A percentile compares a stretch with the other conserved stretches of the same genome.
phyloP scores from a whole-genome alignment of 2,797 vertebrate genomes.

The Margarornis squamiger region DNA sequence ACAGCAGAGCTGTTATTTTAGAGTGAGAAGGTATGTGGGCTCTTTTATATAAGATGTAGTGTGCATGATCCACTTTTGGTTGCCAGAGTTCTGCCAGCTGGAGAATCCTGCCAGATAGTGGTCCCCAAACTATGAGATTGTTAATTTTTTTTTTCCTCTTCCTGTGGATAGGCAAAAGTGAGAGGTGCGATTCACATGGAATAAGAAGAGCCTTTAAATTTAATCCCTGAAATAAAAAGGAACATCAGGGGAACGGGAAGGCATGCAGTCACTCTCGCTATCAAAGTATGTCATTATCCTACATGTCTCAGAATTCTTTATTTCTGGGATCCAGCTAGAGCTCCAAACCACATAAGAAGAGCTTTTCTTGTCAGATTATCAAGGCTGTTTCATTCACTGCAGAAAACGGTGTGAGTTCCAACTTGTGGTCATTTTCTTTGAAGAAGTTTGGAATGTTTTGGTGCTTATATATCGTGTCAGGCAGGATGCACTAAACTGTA shows the following conservation, averaged over 20 bases:
- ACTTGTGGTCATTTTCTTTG: background rate
- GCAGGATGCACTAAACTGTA: background rate
- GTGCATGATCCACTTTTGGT: background rate
- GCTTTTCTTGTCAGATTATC: background rate
- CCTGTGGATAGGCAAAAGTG: background rate
- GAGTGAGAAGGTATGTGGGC: background rate
- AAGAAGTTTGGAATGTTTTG: background rate
- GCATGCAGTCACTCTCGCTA: background rate
- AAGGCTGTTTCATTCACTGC: background rate
- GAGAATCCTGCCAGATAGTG: background rate
- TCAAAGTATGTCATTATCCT: background rate
- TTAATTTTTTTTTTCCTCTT: background rate
- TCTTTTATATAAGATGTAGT: background rate
- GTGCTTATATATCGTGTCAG: background rate
- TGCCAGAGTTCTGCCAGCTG: background rate
- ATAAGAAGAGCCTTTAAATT: background rate
- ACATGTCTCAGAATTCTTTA: background rate
- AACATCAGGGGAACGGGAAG: background rate
- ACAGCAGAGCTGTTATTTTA: slow-evolving; percentile 2
- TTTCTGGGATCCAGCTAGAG: background rate
- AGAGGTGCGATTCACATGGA: background rate
- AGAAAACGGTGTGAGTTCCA: background rate
- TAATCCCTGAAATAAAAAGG: slow-evolving; percentile 19
- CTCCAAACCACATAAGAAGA: background rate
- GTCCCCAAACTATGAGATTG: background rate